Base-by-base conservation (phyloP, 2,888 invertebrate species). In the Synergus itoensis region DNA sequence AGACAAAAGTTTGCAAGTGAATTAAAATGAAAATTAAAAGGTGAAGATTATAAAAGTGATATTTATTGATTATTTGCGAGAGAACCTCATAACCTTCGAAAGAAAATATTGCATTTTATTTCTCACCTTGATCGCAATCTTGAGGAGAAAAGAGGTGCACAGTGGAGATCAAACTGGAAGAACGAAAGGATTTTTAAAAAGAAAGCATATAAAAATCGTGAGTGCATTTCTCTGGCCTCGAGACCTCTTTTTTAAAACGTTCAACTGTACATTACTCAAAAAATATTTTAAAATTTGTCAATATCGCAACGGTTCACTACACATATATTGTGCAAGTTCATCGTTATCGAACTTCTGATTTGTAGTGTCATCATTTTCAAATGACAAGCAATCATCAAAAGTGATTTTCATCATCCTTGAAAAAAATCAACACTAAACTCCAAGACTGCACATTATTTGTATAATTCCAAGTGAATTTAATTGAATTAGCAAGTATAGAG, bases 291-390 rank as follows among this genome's bases (percentile, higher is more conserved):
- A 18, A 45, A 69, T 0, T 28, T 21, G 36, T 53, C 16, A 48
- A 53, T 73, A 73, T 53, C 28, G 45, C 48, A 53, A 16, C 67
- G 18, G 43, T 41, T 65, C 65, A 43, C 41, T 45, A 45, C 0
- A 53, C 5, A 11, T 48, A 73, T 73, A 73, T 53, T 53, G 9
- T 53, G 73, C 73, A 48, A 28, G 45, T 69, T 69, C 69, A 73
- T 73, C 73, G 14, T 53, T 73, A 11, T 36, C 21, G 48, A 41
- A 45, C 14, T 65, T 21, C 5, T 48, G 48, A 73, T 73, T 73
- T 73, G 53, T 73, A 73, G 36, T 73, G 73, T 73, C 73, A 73
- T 73, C 53, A 48, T 69, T 69, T 67, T n/a, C 36, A 53, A 73
- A 48, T 73, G 73, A 67, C 45, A 21, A 48, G 45, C 36, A 53